These are phyloP conservation scores for Bombyx huttoni DNA, from an alignment of 2,888 invertebrate genomes.

Conservation along the genomic window DNA sequence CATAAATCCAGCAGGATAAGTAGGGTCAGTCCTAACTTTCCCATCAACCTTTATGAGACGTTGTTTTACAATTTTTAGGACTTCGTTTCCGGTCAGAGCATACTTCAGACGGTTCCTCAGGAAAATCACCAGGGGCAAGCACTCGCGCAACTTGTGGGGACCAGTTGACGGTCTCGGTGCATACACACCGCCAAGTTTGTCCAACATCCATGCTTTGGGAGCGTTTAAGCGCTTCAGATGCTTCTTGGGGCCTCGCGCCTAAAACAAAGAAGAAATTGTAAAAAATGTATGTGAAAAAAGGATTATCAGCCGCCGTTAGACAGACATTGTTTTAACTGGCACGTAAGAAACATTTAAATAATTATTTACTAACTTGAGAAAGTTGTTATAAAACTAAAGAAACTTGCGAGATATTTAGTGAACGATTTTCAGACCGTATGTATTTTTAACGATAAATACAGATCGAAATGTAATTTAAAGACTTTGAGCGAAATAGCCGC, in stretches of 20 bases:
- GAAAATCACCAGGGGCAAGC: constrained; percentile 95
- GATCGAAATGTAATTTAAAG: background rate
- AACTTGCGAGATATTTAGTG: too few relatives aligned
- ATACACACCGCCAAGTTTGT: constrained; percentile 97
- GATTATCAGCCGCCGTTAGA: too few relatives aligned
- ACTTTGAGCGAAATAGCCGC: background rate
- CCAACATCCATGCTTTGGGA: constrained; percentile 99
- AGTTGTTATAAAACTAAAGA: too few relatives aligned
- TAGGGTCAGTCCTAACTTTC: constrained; percentile 97
- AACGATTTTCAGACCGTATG: too few relatives aligned
- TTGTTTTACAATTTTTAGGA: constrained; percentile 98
- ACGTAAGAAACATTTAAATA: too few relatives aligned
- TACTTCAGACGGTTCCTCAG: constrained; percentile 98
- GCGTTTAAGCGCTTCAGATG: constrained; percentile 99
- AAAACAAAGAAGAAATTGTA: constrained; percentile 19
- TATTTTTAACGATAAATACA: background rate
- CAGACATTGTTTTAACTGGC: too few relatives aligned
- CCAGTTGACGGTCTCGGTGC: constrained; percentile 98
- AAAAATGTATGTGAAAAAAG: constrained; percentile 5
- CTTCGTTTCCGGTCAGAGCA: constrained; percentile 96
- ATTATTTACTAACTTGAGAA: too few relatives aligned
- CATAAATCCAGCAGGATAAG: constrained; percentile 99
- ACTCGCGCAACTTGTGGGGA: constrained; percentile 98
- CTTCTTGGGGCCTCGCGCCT: constrained; percentile 99
- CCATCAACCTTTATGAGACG: constrained; percentile 98